Evolutionary conservation across 2,888 invertebrate species (phyloP), one percentile per base, ranked within the genome.

Genomic region (Amblyjoppa proteus): DNA sequence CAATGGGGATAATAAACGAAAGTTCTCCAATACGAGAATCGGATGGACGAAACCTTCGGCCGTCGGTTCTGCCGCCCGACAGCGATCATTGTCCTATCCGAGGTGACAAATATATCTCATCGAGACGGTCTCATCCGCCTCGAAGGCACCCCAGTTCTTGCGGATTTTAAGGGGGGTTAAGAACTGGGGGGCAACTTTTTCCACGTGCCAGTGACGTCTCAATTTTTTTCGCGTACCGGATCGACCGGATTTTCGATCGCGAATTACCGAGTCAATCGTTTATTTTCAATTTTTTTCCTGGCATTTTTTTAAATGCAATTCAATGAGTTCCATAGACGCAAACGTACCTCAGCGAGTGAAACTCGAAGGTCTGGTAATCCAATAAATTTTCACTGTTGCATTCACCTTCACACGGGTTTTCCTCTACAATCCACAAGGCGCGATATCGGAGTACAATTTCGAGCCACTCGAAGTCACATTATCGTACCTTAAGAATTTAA

Each of bases 21-120:
- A 78, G 49, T 51, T 61, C 58, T 83, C 80, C 25, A 69, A 73
- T 83, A 64, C 73, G 68, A 61, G 41, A 68, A 76, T 80, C 64
- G 41, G 68, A 83, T 79, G 79, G 68, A 53, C 31, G 31, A 51
- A 20, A 53, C 13, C 11, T 76, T 56, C 69, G 13, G 16, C 41
- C 81, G 82, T 82, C 82, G 81, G 84, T 45, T 45, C 45, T 3
- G 71, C 45, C 69, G 64, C 51, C 64, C 78, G 84, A 83, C 82
- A 80, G 80, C 77, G 69, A 78, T 66, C 28, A 84, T 87, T 87
- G 87, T 85, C 84, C 82, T 51, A 20, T 45, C 58, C 13, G 68
- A 71, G 85, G 81, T 87, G 84, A 85, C 84, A 80, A 85, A 87
- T 85, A 84, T 87, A 83, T 85, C 80, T 64, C 34, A 70, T 49